phyloP scores from a whole-genome alignment of 1,140 invertebrate species.

The Nephila pilipes region DNA sequence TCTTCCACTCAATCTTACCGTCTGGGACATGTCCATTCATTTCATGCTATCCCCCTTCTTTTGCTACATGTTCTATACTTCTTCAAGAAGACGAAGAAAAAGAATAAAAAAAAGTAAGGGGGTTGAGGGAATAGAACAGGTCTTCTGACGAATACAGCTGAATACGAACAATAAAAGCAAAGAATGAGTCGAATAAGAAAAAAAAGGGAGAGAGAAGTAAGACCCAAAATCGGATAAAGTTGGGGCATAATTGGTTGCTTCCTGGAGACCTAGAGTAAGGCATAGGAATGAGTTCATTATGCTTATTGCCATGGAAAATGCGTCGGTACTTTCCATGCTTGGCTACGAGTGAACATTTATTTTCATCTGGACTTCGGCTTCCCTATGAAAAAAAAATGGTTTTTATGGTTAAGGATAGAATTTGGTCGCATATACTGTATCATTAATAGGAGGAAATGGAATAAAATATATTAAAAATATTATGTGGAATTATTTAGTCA shows the following conservation, averaged over 20 bases:
- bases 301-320: slow-evolving; percentile 1
- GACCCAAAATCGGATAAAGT: slow-evolving; percentile 49
- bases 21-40: slow-evolving; percentile 67
- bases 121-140: not conserved
- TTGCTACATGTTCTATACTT: slow-evolving; percentile 43
- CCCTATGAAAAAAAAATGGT: not conserved
- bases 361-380: not conserved
- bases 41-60: not conserved
- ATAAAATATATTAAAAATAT: too few species aligned
- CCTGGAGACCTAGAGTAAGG: not conserved
- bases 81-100: not conserved
- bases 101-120: slow-evolving; percentile 2
- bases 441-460: too few species aligned
- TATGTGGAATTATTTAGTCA: too few species aligned
- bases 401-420: not conserved
- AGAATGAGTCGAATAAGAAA: not conserved
- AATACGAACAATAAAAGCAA: slow-evolving; percentile 58
- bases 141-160: slow-evolving; percentile 29
- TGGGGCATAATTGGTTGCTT: slow-evolving; percentile 56
- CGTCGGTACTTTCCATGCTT: not conserved
- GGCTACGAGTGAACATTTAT: not conserved
- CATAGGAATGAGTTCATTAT: slow-evolving; percentile 61
- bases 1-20: slow-evolving; percentile 47
- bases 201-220: not conserved
- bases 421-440: too few species aligned